Conservation (phyloP, 2,888 invertebrate species). For the Thecocarcelia acutangulata region DNA sequence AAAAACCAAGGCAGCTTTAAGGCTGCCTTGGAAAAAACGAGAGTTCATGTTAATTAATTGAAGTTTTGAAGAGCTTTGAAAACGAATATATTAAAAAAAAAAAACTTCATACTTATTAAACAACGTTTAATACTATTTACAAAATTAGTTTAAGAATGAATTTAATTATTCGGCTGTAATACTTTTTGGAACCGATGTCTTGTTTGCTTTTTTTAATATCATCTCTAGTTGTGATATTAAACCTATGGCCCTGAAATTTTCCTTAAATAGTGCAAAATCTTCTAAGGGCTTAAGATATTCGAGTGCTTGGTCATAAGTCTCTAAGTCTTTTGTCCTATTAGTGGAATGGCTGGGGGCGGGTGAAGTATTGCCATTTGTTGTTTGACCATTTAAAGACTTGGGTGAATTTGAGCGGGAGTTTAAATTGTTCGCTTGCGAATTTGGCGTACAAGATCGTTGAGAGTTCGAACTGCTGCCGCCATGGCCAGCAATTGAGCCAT, state of each 20-base stretch:
- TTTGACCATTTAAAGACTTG: conserved; percentile 64
- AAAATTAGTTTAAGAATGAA: background rate
- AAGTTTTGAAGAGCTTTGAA: background rate
- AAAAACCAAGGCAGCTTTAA: too few relatives aligned
- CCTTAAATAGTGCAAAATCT: conserved; percentile 78
- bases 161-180: conserved; percentile 40
- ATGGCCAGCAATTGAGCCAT: background rate
- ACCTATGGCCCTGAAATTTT: conserved; percentile 79
- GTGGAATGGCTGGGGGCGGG: conserved; percentile 63
- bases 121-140: conserved; percentile 30
- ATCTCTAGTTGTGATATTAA: conserved; percentile 78
- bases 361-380: conserved; percentile 63
- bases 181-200: conserved; percentile 24
- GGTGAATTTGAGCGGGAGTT: conserved; percentile 66
- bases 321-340: conserved; percentile 72
- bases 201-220: conserved; percentile 76
- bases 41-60: too few relatives aligned
- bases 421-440: conserved; percentile 53
- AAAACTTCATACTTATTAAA: background rate
- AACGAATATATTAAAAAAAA: background rate
- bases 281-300: conserved; percentile 78
- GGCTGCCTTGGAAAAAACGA: too few relatives aligned
- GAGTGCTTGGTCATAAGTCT: conserved; percentile 76
- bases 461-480: conserved; percentile 49
- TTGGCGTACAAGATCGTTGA: conserved; percentile 52